Percentiles rank a stretch among this genome's conserved stretches.
Evolutionary conservation across 2,797 vertebrate genomes (phyloP).

Genomic region (Microtus agrestis): DNA sequence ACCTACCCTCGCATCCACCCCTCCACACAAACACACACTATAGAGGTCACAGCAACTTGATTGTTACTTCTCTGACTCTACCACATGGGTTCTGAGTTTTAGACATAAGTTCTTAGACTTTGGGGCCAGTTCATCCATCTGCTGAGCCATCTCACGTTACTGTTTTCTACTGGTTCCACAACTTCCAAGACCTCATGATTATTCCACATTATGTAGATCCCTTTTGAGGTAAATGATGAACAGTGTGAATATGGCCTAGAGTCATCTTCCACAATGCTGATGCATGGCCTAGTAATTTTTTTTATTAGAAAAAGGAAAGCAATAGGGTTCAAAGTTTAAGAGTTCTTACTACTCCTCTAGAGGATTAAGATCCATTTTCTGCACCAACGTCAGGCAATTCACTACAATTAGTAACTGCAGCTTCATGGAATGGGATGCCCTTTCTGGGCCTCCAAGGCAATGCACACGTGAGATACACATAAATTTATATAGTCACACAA

Average conservation of each 20-base stretch:
- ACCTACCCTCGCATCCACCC: fast-evolving
- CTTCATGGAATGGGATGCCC: not conserved
- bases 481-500: too few relatives aligned
- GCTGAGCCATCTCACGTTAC: not conserved
- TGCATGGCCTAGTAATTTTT: too few relatives aligned
- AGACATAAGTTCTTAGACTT: not conserved
- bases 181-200: not conserved
- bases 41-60: not conserved
- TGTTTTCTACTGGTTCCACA: not conserved
- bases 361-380: not conserved
- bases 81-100: not conserved
- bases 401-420: not conserved
- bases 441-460: not conserved
- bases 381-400: too few relatives aligned
- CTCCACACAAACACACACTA: not conserved
- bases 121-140: not conserved
- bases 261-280: not conserved
- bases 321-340: not conserved
- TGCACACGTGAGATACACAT: not conserved
- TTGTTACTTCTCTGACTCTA: not conserved
- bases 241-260: not conserved
- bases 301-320: not conserved
- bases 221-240: not conserved
- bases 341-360: not conserved
- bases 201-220: not conserved